phyloP scores from a whole-genome alignment of 2,113 vertebrate species.

The Steatornis caripensis region DNA sequence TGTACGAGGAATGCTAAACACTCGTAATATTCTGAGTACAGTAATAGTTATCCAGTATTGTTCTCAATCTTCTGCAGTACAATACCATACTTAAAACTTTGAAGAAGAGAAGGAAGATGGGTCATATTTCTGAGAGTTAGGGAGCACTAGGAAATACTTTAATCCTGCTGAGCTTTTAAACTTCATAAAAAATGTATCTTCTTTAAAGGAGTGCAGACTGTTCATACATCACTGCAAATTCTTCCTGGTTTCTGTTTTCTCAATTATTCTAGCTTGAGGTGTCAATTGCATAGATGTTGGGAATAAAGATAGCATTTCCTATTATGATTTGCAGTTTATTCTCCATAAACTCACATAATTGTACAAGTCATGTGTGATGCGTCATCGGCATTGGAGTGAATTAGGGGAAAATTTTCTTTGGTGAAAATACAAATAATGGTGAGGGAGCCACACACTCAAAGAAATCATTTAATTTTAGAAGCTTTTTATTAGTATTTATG shows the following conservation, averaged over 20 bases:
- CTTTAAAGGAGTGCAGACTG: background rate
- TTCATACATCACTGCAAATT: background rate
- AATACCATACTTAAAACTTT: background rate
- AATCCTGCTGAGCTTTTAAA: background rate
- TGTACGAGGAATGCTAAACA: background rate
- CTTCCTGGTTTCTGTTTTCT: background rate
- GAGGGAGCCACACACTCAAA: background rate
- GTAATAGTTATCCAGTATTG: background rate
- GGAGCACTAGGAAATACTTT: background rate
- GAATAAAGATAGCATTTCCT: background rate
- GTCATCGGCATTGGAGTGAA: background rate
- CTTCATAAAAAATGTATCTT: background rate
- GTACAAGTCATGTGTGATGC: background rate
- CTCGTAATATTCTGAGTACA: background rate
- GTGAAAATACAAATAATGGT: background rate
- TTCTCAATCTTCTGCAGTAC: background rate
- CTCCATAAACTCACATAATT: background rate
- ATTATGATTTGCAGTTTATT: background rate
- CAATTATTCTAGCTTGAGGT: background rate
- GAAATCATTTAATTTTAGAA: background rate
- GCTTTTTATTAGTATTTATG: background rate
- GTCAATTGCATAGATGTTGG: background rate
- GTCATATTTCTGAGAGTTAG: background rate
- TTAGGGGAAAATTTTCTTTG: rapidly evolving
- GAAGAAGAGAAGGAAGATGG: background rate